Evolutionary conservation across 2,888 invertebrate genomes (phyloP).

Genomic region (Isoperla grammatica): DNA sequence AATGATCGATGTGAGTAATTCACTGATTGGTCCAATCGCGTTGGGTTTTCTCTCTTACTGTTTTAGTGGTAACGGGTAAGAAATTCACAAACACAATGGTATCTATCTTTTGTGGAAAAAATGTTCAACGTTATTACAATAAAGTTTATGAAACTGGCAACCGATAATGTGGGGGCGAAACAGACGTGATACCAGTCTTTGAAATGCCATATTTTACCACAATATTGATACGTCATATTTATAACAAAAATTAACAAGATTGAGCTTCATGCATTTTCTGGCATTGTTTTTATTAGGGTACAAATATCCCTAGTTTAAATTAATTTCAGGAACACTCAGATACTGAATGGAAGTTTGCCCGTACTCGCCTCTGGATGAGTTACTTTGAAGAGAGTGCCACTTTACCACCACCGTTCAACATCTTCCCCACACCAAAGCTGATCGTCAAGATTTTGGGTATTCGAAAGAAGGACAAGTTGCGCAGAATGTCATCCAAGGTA

Average conservation of each 20-base stretch:
- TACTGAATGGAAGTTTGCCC: conserved; percentile 94
- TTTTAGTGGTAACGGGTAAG: too few species aligned
- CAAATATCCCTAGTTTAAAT: too few species aligned
- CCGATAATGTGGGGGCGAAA: too few species aligned
- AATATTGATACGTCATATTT: too few species aligned
- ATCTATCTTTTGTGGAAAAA: neutral
- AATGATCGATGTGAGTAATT: conserved; percentile 72
- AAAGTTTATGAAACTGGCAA: neutral
- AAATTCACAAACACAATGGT: neutral
- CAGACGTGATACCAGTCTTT: too few species aligned
- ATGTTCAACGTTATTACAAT: neutral
- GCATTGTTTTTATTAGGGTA: too few species aligned
- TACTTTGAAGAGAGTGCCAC: conserved; percentile 92
- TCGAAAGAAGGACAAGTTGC: conserved; percentile 54
- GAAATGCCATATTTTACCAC: too few species aligned
- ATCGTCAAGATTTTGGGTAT: conserved; percentile 60
- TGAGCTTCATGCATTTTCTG: too few species aligned
- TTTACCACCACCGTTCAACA: conserved; percentile 89
- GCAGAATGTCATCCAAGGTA: conserved; percentile 52
- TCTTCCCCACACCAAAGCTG: conserved; percentile 82
- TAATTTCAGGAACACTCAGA: conserved; percentile 93
- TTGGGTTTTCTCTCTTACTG: too few species aligned
- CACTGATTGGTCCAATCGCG: neutral
- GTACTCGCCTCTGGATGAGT: conserved; percentile 91
- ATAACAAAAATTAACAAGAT: too few species aligned